A percentile compares a stretch with the other conserved stretches of the same genome.
These are phyloP conservation scores for Ferrisia virgata DNA, from an alignment of 2,888 invertebrate species.

Conservation along the genomic window DNA sequence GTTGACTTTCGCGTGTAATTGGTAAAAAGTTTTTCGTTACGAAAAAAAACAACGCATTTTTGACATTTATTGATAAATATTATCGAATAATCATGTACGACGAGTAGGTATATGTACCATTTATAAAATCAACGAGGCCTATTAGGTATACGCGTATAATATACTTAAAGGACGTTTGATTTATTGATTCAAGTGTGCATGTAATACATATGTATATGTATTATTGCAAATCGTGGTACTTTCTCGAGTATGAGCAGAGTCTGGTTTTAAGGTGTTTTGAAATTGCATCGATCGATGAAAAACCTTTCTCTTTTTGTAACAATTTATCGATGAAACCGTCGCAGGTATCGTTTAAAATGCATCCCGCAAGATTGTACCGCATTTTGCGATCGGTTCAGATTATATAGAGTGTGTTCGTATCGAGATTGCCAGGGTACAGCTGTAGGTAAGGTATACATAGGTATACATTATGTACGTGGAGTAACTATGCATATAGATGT, in stretches of 20 bases:
- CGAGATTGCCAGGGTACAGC: background rate
- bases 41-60: background rate
- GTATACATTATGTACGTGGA: too few species aligned
- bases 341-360: background rate
- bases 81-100: background rate
- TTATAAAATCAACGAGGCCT: too few species aligned
- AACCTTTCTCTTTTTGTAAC: background rate
- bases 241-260: background rate
- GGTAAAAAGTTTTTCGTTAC: background rate
- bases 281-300: background rate
- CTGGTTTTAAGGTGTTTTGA: constrained; percentile 1
- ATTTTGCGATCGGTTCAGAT: background rate
- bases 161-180: background rate
- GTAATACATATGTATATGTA: too few species aligned
- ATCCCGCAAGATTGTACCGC: background rate
- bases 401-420: background rate
- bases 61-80: background rate
- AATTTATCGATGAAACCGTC: background rate
- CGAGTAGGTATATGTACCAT: background rate
- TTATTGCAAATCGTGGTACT: background rate
- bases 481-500: too few species aligned
- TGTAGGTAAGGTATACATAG: background rate
- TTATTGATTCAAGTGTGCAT: background rate
- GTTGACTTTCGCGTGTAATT: background rate
- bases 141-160: background rate